Evolutionary conservation across 2,113 vertebrate species (phyloP).

Genomic region (Tachycineta bicolor): DNA sequence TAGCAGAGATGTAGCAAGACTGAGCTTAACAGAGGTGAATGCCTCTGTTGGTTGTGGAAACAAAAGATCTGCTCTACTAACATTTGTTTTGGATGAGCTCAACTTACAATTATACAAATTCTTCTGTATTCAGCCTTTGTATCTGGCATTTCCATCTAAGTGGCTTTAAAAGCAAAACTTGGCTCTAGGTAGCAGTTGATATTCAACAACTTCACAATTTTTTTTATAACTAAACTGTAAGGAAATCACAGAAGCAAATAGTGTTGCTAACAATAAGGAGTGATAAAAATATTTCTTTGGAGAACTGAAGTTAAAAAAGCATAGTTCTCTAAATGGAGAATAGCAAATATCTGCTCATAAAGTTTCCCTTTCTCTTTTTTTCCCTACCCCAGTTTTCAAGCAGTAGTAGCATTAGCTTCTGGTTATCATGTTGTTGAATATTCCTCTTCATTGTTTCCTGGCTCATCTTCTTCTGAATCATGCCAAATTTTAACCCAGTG

Average conservation of each 20-base stretch:
- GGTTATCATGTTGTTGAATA: neutral
- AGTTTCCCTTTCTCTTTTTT: neutral
- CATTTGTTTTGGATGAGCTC: neutral
- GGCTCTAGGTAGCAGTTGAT: neutral
- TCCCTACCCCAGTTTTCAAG: neutral
- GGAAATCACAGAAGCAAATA: neutral
- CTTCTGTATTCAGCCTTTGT: neutral
- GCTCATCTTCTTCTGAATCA: neutral
- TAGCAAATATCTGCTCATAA: neutral
- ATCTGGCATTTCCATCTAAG: neutral
- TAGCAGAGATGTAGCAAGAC: neutral
- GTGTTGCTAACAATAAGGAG: neutral
- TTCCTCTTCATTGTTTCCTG: slow-evolving; percentile 1
- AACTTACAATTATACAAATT: neutral
- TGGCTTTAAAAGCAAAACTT: neutral
- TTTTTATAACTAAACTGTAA: neutral
- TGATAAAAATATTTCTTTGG: neutral
- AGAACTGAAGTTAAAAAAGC: neutral
- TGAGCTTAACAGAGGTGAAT: neutral
- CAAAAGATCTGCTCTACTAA: neutral
- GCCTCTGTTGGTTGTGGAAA: neutral
- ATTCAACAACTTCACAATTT: neutral
- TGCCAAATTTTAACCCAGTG: neutral
- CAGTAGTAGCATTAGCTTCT: neutral
- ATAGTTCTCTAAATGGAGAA: neutral